Evolutionary conservation across 2,113 vertebrate species (phyloP), one percentile per base, ranked within the genome.

Genomic region (Strigops habroptila): DNA sequence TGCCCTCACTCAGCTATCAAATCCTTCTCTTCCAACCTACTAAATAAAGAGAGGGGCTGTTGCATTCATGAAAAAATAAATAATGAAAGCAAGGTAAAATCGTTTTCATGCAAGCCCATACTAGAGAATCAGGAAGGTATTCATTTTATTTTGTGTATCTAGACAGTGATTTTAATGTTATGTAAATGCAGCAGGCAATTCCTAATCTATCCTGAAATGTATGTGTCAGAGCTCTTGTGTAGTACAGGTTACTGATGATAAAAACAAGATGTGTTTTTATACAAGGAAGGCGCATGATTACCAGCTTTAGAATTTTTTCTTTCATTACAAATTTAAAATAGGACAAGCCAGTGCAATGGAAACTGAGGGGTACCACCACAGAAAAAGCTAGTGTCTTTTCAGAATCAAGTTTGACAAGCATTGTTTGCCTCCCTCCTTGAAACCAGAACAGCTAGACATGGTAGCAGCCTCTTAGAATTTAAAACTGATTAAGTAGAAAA

Each of bases 161-260:
- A 96, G 96, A 97, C 97, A 96, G 96, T 92, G 97, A 97, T 97
- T 97, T 96, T 97, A 97, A 97, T 96, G 94, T 97, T 97, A 97
- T 97, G 96, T 96, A 97, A 98, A 98, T 96, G 86, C 71, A 97
- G 82, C 82, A 89, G 74, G 94, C 63, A 91, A 96, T 97, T 97
- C 96, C 97, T 96, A 94, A 91, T 97, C 92, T 96, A 75, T 95
- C 97, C 95, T 96, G 96, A 98, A 97, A 97, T 90, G 95, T 76
- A 89, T 49, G 70, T 96, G 97, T 97, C 97, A 97, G 82, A 95
- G 86, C 95, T 95, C 95, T 95, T 86, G 73, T 96, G 96, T 97
- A 97, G 93, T 92, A 90, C 97, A 96, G 92, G 95, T 96, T 95
- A 96, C 96, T 78, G 92, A 95, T 96, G 96, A 97, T 94, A 96